Evolutionary conservation across 2,113 vertebrate species (phyloP), one percentile per base, ranked within the genome.

Genomic region (Seriola quinqueradiata): DNA sequence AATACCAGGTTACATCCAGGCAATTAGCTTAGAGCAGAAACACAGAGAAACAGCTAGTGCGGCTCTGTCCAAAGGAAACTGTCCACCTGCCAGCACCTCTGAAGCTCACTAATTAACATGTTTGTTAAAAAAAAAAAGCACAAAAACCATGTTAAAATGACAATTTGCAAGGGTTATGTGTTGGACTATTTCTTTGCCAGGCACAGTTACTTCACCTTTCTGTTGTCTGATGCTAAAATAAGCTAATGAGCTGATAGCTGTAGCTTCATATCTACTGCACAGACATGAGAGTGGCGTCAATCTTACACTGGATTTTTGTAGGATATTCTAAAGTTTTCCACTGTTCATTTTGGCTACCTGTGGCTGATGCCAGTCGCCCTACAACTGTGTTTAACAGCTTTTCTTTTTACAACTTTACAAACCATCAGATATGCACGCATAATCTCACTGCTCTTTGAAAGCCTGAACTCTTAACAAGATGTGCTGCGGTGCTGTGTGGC

Each of bases 391-490:
- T 64, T 52, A 58, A 52, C 54, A 54, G 1, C 55, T 21, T 70
- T 14, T 10, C 4, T 67, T 79, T 65, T 69, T 59, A 77, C 54
- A 79, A 36, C 55, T 83, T 81, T 69, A 70, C 73, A 65, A 60
- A 74, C 38, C 46, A 66, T 38, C 32, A 40, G 60, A 0, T 64
- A 44, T 63, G 67, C 77, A 80, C 14, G 16, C 58, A 75, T 59
- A 63, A 34, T 63, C 25, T 69, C n/a, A 36, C 16, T 14, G 8
- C 9, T 71, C 59, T 81, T 78, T 88, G 68, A 87, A 82, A 78
- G 5, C 48, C 52, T 52, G 52, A 75, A 71, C 72, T 77, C 46
- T 21, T 69, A 79, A 77, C 60, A 80, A 59, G 54, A 85, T 72
- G 71, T 74, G 68, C 7, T 70, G 63, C 58, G 48, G 67, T 1